Evolutionary conservation across 2,888 invertebrate species (phyloP).

Genomic region (Aspidapion aeneum): DNA sequence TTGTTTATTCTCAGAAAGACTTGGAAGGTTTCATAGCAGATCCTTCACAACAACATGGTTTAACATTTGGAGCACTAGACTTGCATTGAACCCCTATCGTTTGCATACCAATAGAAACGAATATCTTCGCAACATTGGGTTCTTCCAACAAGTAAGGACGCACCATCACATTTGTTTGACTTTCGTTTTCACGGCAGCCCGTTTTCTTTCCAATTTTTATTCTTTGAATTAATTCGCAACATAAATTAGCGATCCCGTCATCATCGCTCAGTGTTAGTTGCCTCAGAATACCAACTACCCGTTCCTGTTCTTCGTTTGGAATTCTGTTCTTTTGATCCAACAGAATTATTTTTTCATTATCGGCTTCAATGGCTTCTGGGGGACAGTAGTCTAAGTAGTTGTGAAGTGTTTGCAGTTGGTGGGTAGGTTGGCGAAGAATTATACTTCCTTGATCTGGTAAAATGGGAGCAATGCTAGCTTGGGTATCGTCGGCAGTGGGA

Average conservation of each 20-base stretch:
- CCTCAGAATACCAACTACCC: conserved; percentile 14
- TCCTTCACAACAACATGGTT: neutral
- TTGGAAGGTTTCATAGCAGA: neutral
- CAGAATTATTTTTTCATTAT: conserved; percentile 21
- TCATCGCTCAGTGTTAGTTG: conserved; percentile 28
- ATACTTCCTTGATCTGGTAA: neutral
- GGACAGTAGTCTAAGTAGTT: conserved; percentile 31
- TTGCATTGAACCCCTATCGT: conserved; percentile 1
- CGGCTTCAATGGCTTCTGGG: conserved; percentile 30
- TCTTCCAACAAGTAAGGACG: conserved; percentile 28
- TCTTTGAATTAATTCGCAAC: conserved; percentile 23
- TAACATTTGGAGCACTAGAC: neutral
- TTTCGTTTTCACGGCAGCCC: conserved; percentile 19
- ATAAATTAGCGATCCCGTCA: conserved; percentile 30
- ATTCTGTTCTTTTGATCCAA: neutral
- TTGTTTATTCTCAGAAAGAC: too few relatives aligned
- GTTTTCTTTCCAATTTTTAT: conserved; percentile 6
- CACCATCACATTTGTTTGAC: conserved; percentile 29
- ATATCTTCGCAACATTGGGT: conserved; percentile 22
- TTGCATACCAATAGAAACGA: conserved; percentile 15
- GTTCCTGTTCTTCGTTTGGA: conserved; percentile 1
- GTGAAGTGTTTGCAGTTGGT: conserved; percentile 21
- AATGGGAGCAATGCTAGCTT: neutral
- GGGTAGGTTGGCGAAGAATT: neutral
- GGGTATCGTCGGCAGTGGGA: conserved; percentile 19